These are phyloP conservation scores for Sebastes taczanowskii DNA, from an alignment of 2,797 vertebrate genomes.

Conservation along the genomic window DNA sequence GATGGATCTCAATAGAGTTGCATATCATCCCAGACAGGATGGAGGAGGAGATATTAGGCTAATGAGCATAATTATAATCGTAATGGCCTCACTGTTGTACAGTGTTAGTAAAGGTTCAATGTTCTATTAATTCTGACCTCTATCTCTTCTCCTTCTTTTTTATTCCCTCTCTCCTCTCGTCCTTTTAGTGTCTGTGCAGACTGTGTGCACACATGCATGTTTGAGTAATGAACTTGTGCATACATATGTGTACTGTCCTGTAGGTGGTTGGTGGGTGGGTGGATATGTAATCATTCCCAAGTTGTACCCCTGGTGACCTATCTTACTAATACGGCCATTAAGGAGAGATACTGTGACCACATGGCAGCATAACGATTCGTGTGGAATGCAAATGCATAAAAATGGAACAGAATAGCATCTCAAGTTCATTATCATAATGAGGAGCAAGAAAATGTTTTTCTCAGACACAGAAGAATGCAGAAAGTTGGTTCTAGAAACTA, in stretches of 20 bases:
- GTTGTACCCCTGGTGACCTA: conserved; percentile 47
- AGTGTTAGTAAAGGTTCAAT: conserved; percentile 58
- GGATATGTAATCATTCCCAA: conserved; percentile 48
- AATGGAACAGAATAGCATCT: conserved; percentile 7
- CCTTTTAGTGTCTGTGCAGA: neutral
- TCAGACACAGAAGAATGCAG: neutral
- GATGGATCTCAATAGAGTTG: conserved; percentile 50
- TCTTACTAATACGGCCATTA: conserved; percentile 62
- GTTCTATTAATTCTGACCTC: conserved; percentile 63
- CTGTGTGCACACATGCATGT: conserved; percentile 18
- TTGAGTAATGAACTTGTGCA: conserved; percentile 49
- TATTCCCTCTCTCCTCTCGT: conserved; percentile 12
- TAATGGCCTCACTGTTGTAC: conserved; percentile 52
- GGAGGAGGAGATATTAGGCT: conserved; percentile 53
- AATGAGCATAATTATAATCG: conserved; percentile 66
- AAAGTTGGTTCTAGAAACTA: neutral
- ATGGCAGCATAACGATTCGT: conserved; percentile 31
- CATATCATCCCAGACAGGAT: conserved; percentile 46
- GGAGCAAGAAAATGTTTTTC: neutral
- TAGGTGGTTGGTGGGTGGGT: conserved; percentile 46
- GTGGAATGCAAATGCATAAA: conserved; percentile 37
- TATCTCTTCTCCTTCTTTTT: conserved; percentile 5
- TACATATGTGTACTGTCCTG: conserved; percentile 18
- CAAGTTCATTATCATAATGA: conserved; percentile 20
- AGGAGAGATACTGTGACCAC: conserved; percentile 43